phyloP scores from a whole-genome alignment of 2,797 vertebrate genomes.

The Ispidina lecontei region DNA sequence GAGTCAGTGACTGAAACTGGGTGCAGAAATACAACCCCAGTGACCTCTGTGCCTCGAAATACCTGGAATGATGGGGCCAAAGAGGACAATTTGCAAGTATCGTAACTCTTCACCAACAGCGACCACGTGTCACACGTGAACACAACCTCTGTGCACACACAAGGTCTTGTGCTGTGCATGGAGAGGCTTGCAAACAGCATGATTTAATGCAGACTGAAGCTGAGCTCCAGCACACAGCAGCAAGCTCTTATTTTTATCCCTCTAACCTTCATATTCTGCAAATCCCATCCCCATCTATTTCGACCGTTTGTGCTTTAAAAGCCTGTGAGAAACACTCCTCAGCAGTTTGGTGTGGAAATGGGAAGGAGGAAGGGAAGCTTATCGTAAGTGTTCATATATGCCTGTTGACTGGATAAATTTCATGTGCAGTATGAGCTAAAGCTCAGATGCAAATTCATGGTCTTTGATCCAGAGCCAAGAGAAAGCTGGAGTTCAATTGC shows the following conservation, averaged over 20 bases:
- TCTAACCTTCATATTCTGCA: background rate
- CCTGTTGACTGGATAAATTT: background rate
- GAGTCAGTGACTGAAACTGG: background rate
- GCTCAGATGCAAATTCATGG: conserved; percentile 38
- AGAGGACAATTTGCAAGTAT: background rate
- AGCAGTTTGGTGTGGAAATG: background rate
- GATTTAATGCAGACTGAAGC: background rate
- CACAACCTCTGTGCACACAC: background rate
- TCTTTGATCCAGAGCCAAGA: conserved; percentile 43
- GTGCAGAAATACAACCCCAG: background rate
- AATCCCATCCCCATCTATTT: background rate
- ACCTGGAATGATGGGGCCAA: background rate
- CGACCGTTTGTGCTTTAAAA: conserved; percentile 2
- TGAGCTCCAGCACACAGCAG: background rate
- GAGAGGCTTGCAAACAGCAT: background rate
- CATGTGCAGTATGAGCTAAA: conserved; percentile 4
- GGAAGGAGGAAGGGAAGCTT: background rate
- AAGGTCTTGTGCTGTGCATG: background rate
- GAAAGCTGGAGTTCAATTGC: background rate
- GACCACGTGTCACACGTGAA: background rate
- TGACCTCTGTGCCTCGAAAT: background rate
- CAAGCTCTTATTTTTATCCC: background rate
- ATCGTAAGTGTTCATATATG: background rate
- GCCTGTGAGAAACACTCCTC: background rate
- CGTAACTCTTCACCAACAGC: background rate